A percentile compares a stretch with the other conserved stretches of the same genome.
These are phyloP conservation scores for Bicyclus anynana DNA, from an alignment of 1,140 invertebrate genomes.

Conservation along the genomic window DNA sequence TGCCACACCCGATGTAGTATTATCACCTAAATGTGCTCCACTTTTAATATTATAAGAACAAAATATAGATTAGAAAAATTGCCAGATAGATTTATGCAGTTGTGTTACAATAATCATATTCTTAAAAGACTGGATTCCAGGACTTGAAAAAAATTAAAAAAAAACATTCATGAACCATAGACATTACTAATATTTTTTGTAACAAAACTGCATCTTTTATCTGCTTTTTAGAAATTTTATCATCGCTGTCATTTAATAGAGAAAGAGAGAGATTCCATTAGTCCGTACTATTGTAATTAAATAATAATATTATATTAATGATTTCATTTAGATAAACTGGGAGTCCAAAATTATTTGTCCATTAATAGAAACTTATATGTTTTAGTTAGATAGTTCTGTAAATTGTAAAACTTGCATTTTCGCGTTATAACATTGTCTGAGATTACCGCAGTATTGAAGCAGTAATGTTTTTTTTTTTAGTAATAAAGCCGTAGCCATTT, in stretches of 20 bases:
- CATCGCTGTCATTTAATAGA: background rate
- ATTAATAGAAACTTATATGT: conserved; percentile 12
- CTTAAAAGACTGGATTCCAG: background rate
- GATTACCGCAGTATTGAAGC: conserved; percentile 58
- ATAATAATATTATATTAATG: background rate
- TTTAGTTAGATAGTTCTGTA: conserved; percentile 7
- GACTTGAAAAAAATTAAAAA: too few relatives aligned
- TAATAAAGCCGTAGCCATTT: conserved; percentile 51
- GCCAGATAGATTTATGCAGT: too few relatives aligned
- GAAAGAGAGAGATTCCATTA: background rate
- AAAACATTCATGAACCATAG: too few relatives aligned
- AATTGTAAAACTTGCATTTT: conserved; percentile 21
- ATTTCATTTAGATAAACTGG: background rate
- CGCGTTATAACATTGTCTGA: conserved; percentile 26
- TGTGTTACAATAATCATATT: background rate
- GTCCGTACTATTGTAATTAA: background rate
- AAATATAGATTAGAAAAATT: background rate
- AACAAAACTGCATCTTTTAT: background rate
- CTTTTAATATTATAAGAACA: too few relatives aligned
- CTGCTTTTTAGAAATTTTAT: background rate
- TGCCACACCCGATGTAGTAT: too few relatives aligned
- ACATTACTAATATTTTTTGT: background rate
- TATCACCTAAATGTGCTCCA: too few relatives aligned
- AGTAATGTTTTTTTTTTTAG: conserved; percentile 12
- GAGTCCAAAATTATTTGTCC: conserved; percentile 16